These are phyloP conservation scores for Mionectes olivaceus DNA, from an alignment of 2,797 vertebrate species.

Conservation along the genomic window DNA sequence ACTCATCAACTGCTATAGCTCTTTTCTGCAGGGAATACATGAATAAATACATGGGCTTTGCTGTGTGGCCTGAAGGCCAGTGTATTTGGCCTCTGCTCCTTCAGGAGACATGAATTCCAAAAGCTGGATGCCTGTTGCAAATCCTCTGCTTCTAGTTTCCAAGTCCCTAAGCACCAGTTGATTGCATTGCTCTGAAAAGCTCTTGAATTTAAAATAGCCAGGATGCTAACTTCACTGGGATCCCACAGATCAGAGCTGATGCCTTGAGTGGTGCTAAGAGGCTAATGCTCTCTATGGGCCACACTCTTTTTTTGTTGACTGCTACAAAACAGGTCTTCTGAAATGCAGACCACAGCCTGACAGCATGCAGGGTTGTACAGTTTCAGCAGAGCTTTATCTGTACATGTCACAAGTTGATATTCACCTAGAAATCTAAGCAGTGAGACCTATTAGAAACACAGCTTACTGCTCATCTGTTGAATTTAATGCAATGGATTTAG, in stretches of 20 bases:
- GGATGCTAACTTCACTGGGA: not conserved
- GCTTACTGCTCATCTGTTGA: not conserved
- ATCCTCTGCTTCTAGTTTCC: not conserved
- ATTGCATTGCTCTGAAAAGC: not conserved
- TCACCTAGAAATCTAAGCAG: not conserved
- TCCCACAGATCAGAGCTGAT: not conserved
- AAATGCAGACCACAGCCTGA: not conserved
- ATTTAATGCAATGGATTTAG: not conserved
- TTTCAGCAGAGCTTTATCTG: not conserved
- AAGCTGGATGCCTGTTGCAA: conserved; percentile 24
- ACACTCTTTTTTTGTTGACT: not conserved
- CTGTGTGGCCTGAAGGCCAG: conserved; percentile 45
- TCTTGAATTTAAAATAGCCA: conserved; percentile 15
- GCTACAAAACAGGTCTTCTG: not conserved
- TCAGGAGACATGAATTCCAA: conserved; percentile 37
- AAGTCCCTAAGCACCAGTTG: not conserved
- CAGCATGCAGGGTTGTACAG: rapidly evolving
- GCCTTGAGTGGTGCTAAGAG: not conserved
- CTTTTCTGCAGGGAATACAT: conserved; percentile 54
- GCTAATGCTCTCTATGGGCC: not conserved
- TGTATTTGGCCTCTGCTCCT: conserved; percentile 38
- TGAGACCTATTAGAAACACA: not conserved
- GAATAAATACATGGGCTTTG: conserved; percentile 54
- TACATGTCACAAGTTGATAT: not conserved
- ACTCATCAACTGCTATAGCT: conserved; percentile 57